These are phyloP conservation scores for Microchirus variegatus DNA, from an alignment of 2,797 vertebrate genomes.

Conservation along the genomic window DNA sequence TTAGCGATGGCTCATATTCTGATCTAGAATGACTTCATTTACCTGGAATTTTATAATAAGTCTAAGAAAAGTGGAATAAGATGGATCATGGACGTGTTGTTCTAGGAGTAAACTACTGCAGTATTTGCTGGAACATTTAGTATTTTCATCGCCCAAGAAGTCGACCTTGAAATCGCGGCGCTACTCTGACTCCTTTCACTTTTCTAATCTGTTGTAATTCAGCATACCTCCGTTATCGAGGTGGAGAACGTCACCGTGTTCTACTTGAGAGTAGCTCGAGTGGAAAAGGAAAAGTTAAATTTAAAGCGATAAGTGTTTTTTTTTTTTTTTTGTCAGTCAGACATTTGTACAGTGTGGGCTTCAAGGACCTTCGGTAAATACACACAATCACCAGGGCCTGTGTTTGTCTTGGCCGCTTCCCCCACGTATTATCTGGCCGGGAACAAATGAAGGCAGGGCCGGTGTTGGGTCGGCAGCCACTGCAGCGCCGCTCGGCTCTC, in stretches of 20 bases:
- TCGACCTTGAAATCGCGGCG: too few relatives aligned
- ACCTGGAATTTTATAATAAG: too few relatives aligned
- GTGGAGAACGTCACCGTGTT: conserved; percentile 21
- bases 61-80: too few relatives aligned
- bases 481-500: conserved; percentile 57
- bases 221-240: conserved; percentile 8
- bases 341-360: conserved; percentile 39
- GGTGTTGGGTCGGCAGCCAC: conserved; percentile 57
- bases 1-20: too few relatives aligned
- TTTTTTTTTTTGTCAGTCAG: too few relatives aligned
- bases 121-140: too few relatives aligned
- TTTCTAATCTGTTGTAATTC: conserved; percentile 19
- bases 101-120: too few relatives aligned
- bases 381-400: conserved; percentile 69
- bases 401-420: conserved; percentile 78
- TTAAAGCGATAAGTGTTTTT: conserved; percentile 9
- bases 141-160: too few relatives aligned
- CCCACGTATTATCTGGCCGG: conserved; percentile 78
- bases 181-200: too few relatives aligned
- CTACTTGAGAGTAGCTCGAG: not conserved
- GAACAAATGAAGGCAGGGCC: conserved; percentile 79
- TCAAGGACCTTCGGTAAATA: conserved; percentile 48
- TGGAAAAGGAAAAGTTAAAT: conserved; percentile 4
- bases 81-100: too few relatives aligned
- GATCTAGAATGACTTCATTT: too few relatives aligned